Percentiles rank a stretch among this genome's conserved stretches.
These are phyloP conservation scores for Parotia lawesii DNA, from an alignment of 2,113 vertebrate species.

Conservation along the genomic window DNA sequence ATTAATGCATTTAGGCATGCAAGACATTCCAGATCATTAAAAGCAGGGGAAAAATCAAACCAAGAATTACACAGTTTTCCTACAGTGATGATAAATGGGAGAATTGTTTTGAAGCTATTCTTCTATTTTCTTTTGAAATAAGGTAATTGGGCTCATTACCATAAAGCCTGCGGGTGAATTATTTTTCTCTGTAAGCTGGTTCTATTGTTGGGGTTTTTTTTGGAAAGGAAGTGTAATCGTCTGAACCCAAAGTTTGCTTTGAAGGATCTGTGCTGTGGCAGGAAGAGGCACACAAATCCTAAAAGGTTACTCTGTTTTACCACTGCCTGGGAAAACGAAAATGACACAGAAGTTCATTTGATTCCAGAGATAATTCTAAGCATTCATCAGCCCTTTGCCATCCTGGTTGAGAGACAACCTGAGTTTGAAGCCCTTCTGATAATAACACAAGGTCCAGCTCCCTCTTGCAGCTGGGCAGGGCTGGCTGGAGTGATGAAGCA, in stretches of 20 bases:
- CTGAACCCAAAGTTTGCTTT: neutral
- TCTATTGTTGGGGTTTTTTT: neutral
- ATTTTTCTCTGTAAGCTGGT: neutral
- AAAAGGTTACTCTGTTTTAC: neutral
- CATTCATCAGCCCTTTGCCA: neutral
- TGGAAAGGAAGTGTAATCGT: neutral
- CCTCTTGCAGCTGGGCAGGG: neutral
- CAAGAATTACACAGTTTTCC: neutral
- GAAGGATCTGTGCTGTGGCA: neutral
- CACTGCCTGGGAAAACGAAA: conserved; percentile 1
- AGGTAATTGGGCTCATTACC: conserved; percentile 46
- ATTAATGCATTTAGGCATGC: neutral
- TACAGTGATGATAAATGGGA: neutral
- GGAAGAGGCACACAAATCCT: neutral
- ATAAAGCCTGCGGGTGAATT: conserved; percentile 33
- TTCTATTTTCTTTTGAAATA: conserved; percentile 45
- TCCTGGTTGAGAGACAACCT: neutral
- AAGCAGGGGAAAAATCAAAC: conserved; percentile 8
- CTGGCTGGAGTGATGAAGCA: conserved; percentile 19
- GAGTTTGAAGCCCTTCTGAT: neutral
- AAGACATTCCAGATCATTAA: neutral
- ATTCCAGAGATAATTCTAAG: neutral
- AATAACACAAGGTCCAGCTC: neutral
- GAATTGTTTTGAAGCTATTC: conserved; percentile 32
- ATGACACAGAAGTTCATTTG: neutral